Evolutionary conservation across 2,113 vertebrate genomes (phyloP), one percentile per base, ranked within the genome.

Genomic region (Pangasianodon hypophthalmus): DNA sequence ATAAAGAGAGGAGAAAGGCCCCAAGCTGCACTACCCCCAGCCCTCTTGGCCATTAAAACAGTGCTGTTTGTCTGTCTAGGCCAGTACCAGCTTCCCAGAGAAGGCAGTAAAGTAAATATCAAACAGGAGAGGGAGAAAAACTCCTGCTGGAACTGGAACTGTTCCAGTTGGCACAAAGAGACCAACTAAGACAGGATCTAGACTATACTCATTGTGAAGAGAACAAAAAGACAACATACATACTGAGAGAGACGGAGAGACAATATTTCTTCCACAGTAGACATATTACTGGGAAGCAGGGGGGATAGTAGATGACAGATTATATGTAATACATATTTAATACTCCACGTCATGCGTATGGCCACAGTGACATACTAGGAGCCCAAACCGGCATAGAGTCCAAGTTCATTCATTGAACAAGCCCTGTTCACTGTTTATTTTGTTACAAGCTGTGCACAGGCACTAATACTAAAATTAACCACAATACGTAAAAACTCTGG

Each of bases 91-190:
- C 92, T 95, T 93, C 92, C 92, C 92, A 93, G 93, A 92, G 91
- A 95, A 95, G 94, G 94, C 91, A 90, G 94, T 94, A 95, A 95
- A 95, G 94, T 95, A 95, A 96, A 95, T 95, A 95, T 95, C 94
- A 95, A 95, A 96, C 95, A 95, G 93, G 92, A 91, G 91, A 89
- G 89, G 92, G 94, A 94, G 92, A 94, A 93, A 94, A 95, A 94
- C 94, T 95, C 94, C 95, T 93, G 93, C 95, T 94, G 93, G 90
- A 95, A 44, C 93, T 96, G 96, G 95, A 95, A 58, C 80, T 13
- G 24, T n/a, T 94, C 95, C 96, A 96, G 92, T 90, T 96, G 95
- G 95, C 95, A 90, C 87, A 3, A 88, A 86, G 83, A 92, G 88
- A 92, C 91, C 37, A 90, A 92, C 93, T 95, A 88, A 94, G 92